Percentiles rank a stretch among this genome's conserved stretches.
These are phyloP conservation scores for Hippocampus zosterae DNA, from an alignment of 2,113 vertebrate species.

Conservation along the genomic window DNA sequence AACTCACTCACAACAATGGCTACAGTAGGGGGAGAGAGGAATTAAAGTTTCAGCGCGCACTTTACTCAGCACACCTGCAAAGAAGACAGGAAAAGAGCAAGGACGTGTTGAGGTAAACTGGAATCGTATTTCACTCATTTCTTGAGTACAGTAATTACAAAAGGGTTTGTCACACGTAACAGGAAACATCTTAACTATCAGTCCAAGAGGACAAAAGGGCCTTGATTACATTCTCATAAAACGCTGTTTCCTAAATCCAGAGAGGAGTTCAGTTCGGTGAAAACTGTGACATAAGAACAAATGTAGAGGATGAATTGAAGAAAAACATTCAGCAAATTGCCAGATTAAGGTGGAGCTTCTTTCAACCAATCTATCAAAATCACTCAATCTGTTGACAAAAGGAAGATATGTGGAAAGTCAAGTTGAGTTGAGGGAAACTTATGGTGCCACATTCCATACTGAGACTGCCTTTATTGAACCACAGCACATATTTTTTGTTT, in stretches of 20 bases:
- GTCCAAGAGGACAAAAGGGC: not conserved
- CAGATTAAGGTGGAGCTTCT: not conserved
- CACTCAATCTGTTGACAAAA: not conserved
- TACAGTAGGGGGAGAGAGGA: slow-evolving; percentile 19
- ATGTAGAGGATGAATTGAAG: not conserved
- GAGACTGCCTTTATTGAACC: not conserved
- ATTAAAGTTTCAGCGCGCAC: not conserved
- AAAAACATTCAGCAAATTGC: not conserved
- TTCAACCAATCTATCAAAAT: not conserved
- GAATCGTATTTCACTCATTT: not conserved
- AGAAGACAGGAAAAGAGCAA: not conserved
- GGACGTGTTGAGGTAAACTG: not conserved
- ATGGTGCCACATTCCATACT: not conserved
- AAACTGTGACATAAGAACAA: not conserved
- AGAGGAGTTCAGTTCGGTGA: not conserved
- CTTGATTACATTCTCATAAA: not conserved
- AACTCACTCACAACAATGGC: slow-evolving; percentile 31
- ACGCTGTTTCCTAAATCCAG: not conserved
- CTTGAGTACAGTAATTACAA: not conserved
- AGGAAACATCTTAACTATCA: not conserved
- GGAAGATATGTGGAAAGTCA: not conserved
- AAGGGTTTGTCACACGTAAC: not conserved
- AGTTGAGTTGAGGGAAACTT: not conserved
- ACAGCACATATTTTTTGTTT: no score
- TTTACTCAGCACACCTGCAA: not conserved